phyloP scores from a whole-genome alignment of 2,888 invertebrate genomes.

The Prosapia bicincta region DNA sequence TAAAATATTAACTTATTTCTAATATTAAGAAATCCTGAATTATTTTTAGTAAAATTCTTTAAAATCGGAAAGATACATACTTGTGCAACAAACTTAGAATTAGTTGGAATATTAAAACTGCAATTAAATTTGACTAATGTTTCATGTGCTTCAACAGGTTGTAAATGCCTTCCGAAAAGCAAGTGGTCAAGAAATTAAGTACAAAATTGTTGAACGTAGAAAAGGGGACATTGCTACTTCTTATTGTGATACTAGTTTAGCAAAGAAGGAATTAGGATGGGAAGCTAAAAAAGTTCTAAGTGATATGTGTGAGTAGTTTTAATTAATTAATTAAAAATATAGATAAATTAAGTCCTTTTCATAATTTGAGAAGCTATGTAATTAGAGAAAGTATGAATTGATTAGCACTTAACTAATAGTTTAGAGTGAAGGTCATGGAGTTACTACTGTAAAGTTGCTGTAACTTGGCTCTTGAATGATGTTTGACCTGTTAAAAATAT shows the following conservation, averaged over 20 bases:
- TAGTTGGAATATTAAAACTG: too few species aligned
- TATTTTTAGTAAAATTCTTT: too few species aligned
- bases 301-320: slow-evolving; percentile 73
- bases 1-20: too few species aligned
- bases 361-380: background rate
- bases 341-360: background rate
- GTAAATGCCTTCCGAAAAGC: slow-evolving; percentile 37
- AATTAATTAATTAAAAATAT: background rate
- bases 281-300: slow-evolving; percentile 66
- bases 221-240: slow-evolving; percentile 81
- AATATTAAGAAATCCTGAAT: too few species aligned
- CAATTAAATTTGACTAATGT: too few species aligned
- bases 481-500: too few species aligned
- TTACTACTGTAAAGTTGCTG: too few species aligned
- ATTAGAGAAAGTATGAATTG: background rate
- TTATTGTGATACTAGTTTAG: slow-evolving; percentile 78
- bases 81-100: too few species aligned
- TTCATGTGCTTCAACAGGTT: slow-evolving; percentile 37
- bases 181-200: slow-evolving; percentile 67
- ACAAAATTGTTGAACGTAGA: slow-evolving; percentile 67
- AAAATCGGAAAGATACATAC: too few species aligned
- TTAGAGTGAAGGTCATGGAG: too few species aligned
- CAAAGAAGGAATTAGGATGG: slow-evolving; percentile 79
- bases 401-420: too few species aligned
- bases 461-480: too few species aligned